phyloP scores from a whole-genome alignment of 2,797 vertebrate genomes.

The Acomys russatus region DNA sequence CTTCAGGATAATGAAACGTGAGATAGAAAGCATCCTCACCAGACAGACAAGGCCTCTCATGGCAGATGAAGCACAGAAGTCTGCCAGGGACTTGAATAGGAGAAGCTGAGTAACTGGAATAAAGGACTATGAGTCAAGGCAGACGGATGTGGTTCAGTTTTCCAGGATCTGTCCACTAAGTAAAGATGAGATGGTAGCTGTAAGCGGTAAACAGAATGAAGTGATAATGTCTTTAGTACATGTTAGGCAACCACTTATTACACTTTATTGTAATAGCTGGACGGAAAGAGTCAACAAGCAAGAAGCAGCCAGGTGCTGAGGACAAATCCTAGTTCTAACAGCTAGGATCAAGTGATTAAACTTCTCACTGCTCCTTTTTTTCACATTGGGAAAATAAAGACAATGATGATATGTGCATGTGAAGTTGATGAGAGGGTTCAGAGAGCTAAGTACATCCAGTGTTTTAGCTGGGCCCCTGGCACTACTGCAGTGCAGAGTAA shows the following conservation, averaged over 20 bases:
- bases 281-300: background rate
- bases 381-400: slow-evolving; percentile 6
- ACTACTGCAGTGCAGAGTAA: background rate
- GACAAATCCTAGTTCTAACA: background rate
- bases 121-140: background rate
- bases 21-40: background rate
- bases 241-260: background rate
- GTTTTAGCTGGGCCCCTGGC: slow-evolving; percentile 14
- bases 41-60: background rate
- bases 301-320: background rate
- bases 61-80: background rate
- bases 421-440: background rate
- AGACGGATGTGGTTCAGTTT: background rate
- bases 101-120: background rate
- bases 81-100: background rate
- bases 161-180: background rate
- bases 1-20: background rate
- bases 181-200: background rate
- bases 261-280: background rate
- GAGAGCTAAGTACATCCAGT: background rate
- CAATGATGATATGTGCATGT: background rate
- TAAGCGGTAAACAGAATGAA: background rate
- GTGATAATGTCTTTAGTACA: background rate
- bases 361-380: background rate
- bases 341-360: background rate